Evolutionary conservation across 2,113 vertebrate genomes (phyloP).

Genomic region (Myiopsitta monachus): DNA sequence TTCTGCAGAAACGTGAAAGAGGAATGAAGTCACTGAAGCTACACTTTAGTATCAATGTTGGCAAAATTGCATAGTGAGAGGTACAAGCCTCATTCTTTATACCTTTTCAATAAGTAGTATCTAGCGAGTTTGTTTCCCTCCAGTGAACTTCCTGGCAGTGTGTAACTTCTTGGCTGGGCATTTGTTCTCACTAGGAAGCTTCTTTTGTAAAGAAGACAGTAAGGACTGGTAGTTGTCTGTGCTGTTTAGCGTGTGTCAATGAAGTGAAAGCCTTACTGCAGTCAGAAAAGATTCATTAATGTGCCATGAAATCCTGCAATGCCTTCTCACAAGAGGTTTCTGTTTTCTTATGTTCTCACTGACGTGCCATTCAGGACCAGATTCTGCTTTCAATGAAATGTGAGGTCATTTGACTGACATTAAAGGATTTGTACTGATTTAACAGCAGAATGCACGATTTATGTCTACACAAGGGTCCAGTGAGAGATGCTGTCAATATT

Average conservation of each 20-base stretch:
- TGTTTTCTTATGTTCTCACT: background rate
- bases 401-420: background rate
- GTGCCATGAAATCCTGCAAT: background rate
- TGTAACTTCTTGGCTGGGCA: background rate
- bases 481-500: constrained; percentile 13
- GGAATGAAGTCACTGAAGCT: background rate
- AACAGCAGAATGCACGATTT: constrained; percentile 25
- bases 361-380: background rate
- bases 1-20: background rate
- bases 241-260: background rate
- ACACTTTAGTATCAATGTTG: background rate
- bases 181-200: constrained; percentile 30
- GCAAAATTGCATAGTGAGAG: background rate
- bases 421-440: constrained; percentile 15
- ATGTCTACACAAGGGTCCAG: background rate
- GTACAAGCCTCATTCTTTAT: background rate
- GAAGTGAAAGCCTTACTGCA: background rate
- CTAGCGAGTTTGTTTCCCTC: background rate
- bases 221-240: background rate
- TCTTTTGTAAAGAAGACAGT: background rate
- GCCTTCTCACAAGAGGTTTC: background rate
- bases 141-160: background rate
- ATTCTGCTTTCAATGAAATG: background rate
- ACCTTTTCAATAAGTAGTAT: background rate
- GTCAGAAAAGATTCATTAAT: constrained; percentile 12